Conservation (phyloP, 1,140 invertebrate species). For the Triops longicaudatus region DNA sequence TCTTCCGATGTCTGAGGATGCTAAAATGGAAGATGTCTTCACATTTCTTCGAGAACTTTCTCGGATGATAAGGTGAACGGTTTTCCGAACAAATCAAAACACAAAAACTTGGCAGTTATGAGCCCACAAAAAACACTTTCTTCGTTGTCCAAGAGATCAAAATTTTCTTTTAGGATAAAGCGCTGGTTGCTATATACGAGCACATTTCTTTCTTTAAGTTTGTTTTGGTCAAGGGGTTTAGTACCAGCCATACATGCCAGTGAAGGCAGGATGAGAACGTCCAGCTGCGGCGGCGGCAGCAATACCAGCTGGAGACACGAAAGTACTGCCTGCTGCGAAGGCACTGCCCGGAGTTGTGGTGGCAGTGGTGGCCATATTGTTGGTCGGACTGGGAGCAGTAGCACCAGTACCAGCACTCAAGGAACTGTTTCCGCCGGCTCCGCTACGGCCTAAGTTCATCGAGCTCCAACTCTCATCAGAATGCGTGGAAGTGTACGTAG, state of each 20-base stretch:
- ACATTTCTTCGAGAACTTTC: too few relatives aligned
- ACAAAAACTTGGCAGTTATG: too few relatives aligned
- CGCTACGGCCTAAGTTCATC: conserved; percentile 1
- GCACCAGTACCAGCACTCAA: conserved; percentile 10
- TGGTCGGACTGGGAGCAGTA: not conserved
- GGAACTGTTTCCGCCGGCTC: not conserved
- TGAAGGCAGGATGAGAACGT: conserved; percentile 19
- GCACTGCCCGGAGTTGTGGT: not conserved
- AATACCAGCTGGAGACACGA: conserved; percentile 10
- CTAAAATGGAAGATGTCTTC: too few relatives aligned
- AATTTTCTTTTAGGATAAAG: not conserved
- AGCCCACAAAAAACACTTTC: not conserved
- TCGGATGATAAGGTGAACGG: too few relatives aligned
- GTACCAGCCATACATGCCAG: conserved; percentile 28
- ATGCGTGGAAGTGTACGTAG: not conserved
- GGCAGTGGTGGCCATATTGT: not conserved
- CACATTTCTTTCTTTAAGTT: not conserved
- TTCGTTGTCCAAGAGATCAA: not conserved
- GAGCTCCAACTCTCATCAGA: not conserved
- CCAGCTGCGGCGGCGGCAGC: not conserved
- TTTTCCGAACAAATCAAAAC: too few relatives aligned
- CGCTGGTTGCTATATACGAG: not conserved
- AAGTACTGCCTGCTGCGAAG: not conserved
- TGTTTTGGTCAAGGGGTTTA: not conserved
- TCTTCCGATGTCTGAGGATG: too few relatives aligned